These are phyloP conservation scores for Pelodiscus sinensis DNA, from an alignment of 2,113 vertebrate genomes.

Conservation along the genomic window DNA sequence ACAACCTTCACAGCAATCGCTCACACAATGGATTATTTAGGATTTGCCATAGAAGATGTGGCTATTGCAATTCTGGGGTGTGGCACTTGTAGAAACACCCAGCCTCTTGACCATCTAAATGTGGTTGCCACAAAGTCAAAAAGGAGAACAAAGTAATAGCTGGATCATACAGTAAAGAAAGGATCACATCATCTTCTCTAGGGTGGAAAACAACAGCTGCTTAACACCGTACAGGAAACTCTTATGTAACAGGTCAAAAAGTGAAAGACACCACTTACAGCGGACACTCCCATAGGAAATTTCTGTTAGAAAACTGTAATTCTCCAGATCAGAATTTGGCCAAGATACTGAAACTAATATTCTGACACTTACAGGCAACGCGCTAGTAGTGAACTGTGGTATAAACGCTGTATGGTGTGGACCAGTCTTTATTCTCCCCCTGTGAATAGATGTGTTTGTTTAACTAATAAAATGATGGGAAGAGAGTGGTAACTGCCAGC, in stretches of 20 bases:
- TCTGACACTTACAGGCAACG: fast-evolving
- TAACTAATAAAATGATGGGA: neutral
- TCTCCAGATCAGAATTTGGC: neutral
- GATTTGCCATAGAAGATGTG: fast-evolving
- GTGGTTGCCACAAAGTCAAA: neutral
- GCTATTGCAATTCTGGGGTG: neutral
- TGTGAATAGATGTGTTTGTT: neutral
- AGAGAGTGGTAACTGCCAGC: fast-evolving
- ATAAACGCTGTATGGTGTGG: fast-evolving
- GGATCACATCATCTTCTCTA: neutral
- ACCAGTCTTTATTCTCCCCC: neutral
- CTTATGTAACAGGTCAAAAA: fast-evolving
- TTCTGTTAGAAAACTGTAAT: too few species aligned
- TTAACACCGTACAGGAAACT: fast-evolving
- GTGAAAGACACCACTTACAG: fast-evolving
- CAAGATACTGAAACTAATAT: neutral
- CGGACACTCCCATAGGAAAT: neutral
- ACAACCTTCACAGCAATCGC: fast-evolving
- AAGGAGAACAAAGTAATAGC: too few species aligned
- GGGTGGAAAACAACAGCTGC: neutral
- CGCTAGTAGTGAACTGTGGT: too few species aligned
- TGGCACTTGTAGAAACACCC: neutral
- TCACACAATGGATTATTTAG: fast-evolving
- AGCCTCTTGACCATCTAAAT: too few species aligned
- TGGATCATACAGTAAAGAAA: neutral